Evolutionary conservation across 2,888 invertebrate genomes (phyloP).

Genomic region (Zaprionus bogoriensis): DNA sequence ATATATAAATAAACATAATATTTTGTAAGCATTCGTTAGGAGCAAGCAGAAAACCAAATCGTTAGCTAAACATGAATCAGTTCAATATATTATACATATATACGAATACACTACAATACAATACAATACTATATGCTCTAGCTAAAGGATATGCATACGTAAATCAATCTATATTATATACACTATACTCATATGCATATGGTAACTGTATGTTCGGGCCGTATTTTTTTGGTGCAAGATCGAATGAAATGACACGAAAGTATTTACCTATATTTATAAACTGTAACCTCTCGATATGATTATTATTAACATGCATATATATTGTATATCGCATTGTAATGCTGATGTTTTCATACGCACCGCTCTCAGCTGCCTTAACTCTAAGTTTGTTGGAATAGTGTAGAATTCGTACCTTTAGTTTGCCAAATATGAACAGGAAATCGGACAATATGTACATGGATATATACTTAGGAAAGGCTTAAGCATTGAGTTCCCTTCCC

Average conservation of each 20-base stretch:
- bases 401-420: conserved; percentile 41
- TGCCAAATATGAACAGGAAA: conserved; percentile 43
- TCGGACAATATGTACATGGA: neutral
- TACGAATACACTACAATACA: conserved; percentile 1
- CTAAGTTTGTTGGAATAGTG: conserved; percentile 29
- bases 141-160: conserved; percentile 36
- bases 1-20: conserved; percentile 23
- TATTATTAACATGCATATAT: conserved; percentile 33
- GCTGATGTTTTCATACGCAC: conserved; percentile 56
- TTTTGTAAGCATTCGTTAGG: conserved; percentile 52
- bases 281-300: conserved; percentile 45
- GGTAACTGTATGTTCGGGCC: conserved; percentile 19
- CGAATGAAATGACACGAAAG: conserved; percentile 47
- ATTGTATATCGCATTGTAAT: conserved; percentile 32
- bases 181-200: conserved; percentile 13
- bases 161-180: conserved; percentile 22
- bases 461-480: conserved; percentile 26
- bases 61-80: conserved; percentile 48
- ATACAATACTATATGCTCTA: conserved; percentile 33
- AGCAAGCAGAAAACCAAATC: conserved; percentile 33
- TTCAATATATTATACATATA: conserved; percentile 25
- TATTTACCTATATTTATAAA: conserved; percentile 58
- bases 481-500: neutral
- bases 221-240: conserved; percentile 41
- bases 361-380: conserved; percentile 40